A percentile compares a stretch with the other conserved stretches of the same genome.
Evolutionary conservation across 2,888 invertebrate genomes (phyloP).

Genomic region (Leucophenga montana): DNA sequence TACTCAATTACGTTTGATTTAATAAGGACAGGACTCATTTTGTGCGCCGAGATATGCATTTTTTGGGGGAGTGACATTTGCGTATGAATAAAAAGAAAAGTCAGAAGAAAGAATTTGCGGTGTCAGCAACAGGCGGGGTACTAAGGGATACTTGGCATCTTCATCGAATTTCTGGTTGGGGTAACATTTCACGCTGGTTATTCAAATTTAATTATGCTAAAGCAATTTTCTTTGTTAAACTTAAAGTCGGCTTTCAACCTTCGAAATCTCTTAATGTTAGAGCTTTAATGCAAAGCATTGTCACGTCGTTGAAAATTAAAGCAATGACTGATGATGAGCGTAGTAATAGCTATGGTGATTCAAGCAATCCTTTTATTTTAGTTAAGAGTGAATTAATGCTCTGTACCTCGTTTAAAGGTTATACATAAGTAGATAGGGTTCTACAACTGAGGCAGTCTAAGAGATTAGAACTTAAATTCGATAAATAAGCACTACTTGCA

Average conservation of each 20-base stretch:
- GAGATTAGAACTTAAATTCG: neutral
- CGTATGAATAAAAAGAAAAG: neutral
- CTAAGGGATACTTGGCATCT: neutral
- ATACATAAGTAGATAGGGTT: neutral
- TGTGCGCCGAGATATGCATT: neutral
- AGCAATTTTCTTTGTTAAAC: conserved; percentile 29
- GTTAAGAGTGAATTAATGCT: no score
- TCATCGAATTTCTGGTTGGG: neutral
- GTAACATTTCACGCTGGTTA: neutral
- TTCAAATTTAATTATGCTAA: conserved; percentile 40
- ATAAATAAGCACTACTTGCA: conserved; percentile 38
- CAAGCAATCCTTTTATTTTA: no score
- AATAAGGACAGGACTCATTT: conserved; percentile 32
- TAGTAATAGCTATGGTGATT: no score
- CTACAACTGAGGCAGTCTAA: neutral
- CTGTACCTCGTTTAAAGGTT: neutral
- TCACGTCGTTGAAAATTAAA: conserved; percentile 59
- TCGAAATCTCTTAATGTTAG: neutral
- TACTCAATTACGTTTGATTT: conserved; percentile 65
- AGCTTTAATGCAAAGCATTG: neutral
- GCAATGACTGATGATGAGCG: conserved; percentile 64
- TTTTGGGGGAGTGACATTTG: conserved; percentile 9
- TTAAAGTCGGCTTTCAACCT: neutral
- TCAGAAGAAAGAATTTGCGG: neutral
- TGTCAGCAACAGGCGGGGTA: conserved; percentile 4